These are phyloP conservation scores for Poeciliopsis infans DNA, from an alignment of 2,797 vertebrate genomes.

Conservation along the genomic window DNA sequence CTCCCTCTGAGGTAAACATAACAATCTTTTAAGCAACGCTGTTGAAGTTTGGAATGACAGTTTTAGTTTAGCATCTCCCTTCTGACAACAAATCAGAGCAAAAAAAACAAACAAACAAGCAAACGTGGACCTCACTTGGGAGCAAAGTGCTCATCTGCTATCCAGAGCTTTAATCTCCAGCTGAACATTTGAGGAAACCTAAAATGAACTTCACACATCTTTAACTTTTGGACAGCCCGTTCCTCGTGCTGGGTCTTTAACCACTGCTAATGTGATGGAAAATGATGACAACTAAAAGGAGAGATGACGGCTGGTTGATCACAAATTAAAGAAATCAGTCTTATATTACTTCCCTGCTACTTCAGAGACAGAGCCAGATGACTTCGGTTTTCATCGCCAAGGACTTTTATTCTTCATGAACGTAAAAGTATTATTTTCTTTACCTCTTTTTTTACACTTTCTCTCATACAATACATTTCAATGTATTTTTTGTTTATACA, in stretches of 20 bases:
- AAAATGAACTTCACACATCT: slow-evolving; percentile 52
- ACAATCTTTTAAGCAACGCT: slow-evolving; percentile 43
- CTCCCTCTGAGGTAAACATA: slow-evolving; percentile 58
- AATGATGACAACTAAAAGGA: slow-evolving; percentile 71
- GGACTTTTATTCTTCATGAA: slow-evolving; percentile 34
- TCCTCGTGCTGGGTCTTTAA: slow-evolving; percentile 56
- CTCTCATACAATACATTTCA: not conserved
- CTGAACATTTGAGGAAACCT: slow-evolving; percentile 17
- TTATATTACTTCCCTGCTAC: slow-evolving; percentile 73
- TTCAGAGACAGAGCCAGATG: slow-evolving; percentile 66
- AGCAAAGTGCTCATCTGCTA: slow-evolving; percentile 20
- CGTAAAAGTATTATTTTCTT: slow-evolving; percentile 2
- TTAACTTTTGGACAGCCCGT: slow-evolving; percentile 50
- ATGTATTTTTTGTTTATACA: not conserved
- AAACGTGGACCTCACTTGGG: slow-evolving; percentile 14
- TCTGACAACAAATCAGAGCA: slow-evolving; percentile 31
- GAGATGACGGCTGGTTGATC: slow-evolving; percentile 72
- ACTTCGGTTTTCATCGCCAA: slow-evolving; percentile 60
- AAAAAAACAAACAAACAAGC: slow-evolving; percentile 18
- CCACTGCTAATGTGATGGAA: slow-evolving; percentile 77
- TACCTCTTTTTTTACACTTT: not conserved
- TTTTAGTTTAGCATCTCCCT: slow-evolving; percentile 45
- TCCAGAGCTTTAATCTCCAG: slow-evolving; percentile 4
- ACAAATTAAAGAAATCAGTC: slow-evolving; percentile 81
- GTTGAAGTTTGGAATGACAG: slow-evolving; percentile 45